phyloP scores from a whole-genome alignment of 2,888 invertebrate genomes.

The Aelia acuminata region DNA sequence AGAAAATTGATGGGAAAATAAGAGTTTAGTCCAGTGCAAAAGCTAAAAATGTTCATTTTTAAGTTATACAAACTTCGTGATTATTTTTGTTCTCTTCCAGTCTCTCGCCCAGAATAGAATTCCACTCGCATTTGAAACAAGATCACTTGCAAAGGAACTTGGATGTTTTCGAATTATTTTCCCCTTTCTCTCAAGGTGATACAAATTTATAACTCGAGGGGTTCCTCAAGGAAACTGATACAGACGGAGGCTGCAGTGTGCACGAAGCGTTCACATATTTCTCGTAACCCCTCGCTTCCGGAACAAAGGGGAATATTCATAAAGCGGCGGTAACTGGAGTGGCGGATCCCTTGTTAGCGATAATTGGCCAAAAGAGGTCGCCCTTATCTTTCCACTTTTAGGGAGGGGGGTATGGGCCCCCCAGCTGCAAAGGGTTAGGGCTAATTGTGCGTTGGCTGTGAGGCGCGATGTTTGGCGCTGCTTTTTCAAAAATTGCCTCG shows the following conservation, averaged over 20 bases:
- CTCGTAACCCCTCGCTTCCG: background rate
- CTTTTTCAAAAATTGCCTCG: conserved; percentile 39
- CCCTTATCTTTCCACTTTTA: conserved; percentile 42
- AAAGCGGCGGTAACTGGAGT: conserved; percentile 49
- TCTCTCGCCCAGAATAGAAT: too few species aligned
- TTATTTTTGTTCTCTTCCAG: too few species aligned
- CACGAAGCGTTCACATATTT: conserved; percentile 29
- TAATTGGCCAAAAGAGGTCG: conserved; percentile 50
- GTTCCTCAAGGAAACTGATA: background rate
- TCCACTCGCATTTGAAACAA: background rate
- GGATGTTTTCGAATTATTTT: background rate
- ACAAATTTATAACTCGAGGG: background rate
- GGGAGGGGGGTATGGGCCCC: background rate
- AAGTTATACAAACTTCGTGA: too few species aligned
- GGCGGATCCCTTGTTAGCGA: conserved; percentile 41
- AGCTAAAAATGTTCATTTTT: too few species aligned
- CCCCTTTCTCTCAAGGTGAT: background rate
- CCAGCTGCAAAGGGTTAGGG: conserved; percentile 3
- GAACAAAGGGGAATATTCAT: conserved; percentile 51
- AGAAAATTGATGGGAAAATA: too few species aligned
- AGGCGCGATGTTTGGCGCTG: conserved; percentile 6
- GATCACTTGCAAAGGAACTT: background rate
- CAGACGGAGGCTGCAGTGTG: background rate
- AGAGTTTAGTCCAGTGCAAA: too few species aligned
- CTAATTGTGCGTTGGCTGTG: conserved; percentile 6